Conservation (phyloP, 2,888 invertebrate species). For the Drosophila pegasa region DNA sequence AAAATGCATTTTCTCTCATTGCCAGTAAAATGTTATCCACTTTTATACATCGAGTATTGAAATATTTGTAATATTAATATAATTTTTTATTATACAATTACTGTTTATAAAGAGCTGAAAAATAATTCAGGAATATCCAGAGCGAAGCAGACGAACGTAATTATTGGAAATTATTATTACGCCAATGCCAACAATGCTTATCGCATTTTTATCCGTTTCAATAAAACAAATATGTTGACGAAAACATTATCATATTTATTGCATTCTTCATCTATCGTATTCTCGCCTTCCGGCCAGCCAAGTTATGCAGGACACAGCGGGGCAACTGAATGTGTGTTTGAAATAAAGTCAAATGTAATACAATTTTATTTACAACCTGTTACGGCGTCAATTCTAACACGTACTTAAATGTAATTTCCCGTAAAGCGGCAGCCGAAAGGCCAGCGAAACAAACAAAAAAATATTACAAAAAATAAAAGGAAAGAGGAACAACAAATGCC, state of each 20-base stretch:
- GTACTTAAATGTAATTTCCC: conserved; percentile 77
- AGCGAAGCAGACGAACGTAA: too few species aligned
- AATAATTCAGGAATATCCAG: too few species aligned
- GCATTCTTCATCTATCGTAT: too few species aligned
- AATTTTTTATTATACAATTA: too few species aligned
- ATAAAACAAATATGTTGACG: background rate
- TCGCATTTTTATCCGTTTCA: background rate
- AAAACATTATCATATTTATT: background rate
- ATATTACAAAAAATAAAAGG: background rate
- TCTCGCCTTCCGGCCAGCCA: background rate
- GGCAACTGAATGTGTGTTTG: conserved; percentile 11
- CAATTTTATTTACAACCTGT: conserved; percentile 76
- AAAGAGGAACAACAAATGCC: conserved; percentile 10
- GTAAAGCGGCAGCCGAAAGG: conserved; percentile 55
- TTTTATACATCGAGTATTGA: too few species aligned
- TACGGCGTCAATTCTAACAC: conserved; percentile 76
- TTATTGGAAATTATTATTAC: too few species aligned
- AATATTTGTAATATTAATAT: too few species aligned
- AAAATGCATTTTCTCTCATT: too few species aligned
- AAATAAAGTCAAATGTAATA: conserved; percentile 54
- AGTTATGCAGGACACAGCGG: background rate
- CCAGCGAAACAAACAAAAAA: conserved; percentile 34
- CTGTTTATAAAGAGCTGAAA: too few species aligned
- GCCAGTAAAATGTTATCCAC: too few species aligned
- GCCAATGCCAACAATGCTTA: background rate